These are phyloP conservation scores for Eulimnadia texana DNA, from an alignment of 1,140 invertebrate species.

Conservation along the genomic window DNA sequence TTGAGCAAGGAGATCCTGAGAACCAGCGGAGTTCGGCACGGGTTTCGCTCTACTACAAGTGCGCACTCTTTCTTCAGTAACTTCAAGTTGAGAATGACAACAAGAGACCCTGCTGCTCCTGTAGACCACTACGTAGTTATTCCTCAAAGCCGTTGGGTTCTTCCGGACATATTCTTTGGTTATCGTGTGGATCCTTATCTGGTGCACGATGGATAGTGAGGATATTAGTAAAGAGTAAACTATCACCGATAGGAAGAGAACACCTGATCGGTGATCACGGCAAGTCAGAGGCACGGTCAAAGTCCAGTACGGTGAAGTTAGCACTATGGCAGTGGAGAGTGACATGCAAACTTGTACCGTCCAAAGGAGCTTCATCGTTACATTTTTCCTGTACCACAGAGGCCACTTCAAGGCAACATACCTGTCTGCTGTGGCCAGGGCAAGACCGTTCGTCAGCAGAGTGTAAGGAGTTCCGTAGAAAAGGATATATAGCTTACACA, in stretches of 20 bases:
- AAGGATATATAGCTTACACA: not conserved
- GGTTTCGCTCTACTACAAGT: too few relatives aligned
- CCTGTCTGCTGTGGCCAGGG: not conserved
- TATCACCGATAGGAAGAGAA: not conserved
- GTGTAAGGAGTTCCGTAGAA: not conserved
- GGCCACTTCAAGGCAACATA: not conserved
- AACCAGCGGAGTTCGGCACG: too few relatives aligned
- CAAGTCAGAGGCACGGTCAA: not conserved
- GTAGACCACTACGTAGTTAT: not conserved
- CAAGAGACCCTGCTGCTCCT: not conserved
- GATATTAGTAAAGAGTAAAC: not conserved
- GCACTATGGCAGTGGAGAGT: not conserved
- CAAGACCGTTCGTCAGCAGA: not conserved
- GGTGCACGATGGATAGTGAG: not conserved
- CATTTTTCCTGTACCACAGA: not conserved
- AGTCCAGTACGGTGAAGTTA: not conserved
- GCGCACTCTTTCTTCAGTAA: too few relatives aligned
- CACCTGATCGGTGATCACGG: not conserved
- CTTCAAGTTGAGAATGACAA: not conserved
- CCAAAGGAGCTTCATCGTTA: not conserved
- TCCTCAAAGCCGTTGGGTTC: not conserved
- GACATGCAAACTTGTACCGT: not conserved
- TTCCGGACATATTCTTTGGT: not conserved
- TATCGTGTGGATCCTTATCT: not conserved
- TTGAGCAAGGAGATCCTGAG: too few relatives aligned